Evolutionary conservation across 2,113 vertebrate genomes (phyloP).

Genomic region (Columbina picui): DNA sequence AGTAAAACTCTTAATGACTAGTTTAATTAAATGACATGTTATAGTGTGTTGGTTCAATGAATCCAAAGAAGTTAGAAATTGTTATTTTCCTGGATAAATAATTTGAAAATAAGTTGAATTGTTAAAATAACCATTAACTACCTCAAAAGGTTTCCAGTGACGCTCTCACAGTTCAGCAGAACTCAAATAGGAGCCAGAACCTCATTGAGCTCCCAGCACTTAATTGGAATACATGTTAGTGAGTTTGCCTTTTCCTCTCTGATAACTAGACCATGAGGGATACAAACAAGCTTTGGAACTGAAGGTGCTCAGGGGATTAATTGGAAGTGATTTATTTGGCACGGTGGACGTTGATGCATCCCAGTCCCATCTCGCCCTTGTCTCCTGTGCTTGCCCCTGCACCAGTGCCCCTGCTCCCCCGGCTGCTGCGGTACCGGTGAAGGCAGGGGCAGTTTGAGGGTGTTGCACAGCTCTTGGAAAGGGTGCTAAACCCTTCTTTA

Average conservation of each 20-base stretch:
- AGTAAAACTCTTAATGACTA: conserved; percentile 36
- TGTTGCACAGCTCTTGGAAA: too few relatives aligned
- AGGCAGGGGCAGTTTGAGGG: not conserved
- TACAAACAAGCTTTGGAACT: not conserved
- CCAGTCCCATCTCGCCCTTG: rapidly evolving
- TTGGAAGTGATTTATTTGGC: not conserved
- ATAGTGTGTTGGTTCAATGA: not conserved
- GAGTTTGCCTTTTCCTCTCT: not conserved
- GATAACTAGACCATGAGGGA: not conserved
- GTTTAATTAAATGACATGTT: conserved; percentile 41
- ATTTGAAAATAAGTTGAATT: conserved; percentile 28
- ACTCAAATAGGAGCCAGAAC: not conserved
- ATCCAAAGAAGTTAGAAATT: not conserved
- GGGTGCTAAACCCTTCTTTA: rapidly evolving
- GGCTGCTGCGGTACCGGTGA: too few relatives aligned
- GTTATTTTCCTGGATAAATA: not conserved
- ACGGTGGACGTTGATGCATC: rapidly evolving
- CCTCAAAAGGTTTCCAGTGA: conserved; percentile 2
- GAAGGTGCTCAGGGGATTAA: not conserved
- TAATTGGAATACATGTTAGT: not conserved
- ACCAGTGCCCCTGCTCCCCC: not conserved
- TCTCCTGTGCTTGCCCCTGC: too few relatives aligned
- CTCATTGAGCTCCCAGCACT: conserved; percentile 8
- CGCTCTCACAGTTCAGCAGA: not conserved
- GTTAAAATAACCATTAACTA: conserved; percentile 28